These are phyloP conservation scores for zebrafish (Danio rerio) DNA, from an alignment of 2,113 vertebrate genomes.

Conservation along the genomic window GRCz12tu NC_133197.1:7634001-7634500, in stretches of 20 bases:
- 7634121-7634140: constrained; percentile 45
- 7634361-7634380: background rate
- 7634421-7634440: too few relatives aligned
- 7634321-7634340: background rate
- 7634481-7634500: too few relatives aligned
- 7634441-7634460: too few relatives aligned
- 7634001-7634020: too few relatives aligned
- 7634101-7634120: constrained; percentile 27
- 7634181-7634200: constrained; percentile 40
- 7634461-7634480: too few relatives aligned
- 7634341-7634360: constrained; percentile 1
- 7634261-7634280: constrained; percentile 13
- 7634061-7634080: constrained; percentile 39
- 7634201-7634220: constrained; percentile 57
- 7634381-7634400: too few relatives aligned
- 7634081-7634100: constrained; percentile 42
- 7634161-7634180: constrained; percentile 50
- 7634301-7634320: constrained; percentile 21
- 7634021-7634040: too few relatives aligned
- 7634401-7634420: too few relatives aligned
- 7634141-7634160: background rate
- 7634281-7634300: constrained; percentile 22
- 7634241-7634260: constrained; percentile 52
- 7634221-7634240: constrained; percentile 56
- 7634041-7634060: constrained; percentile 38